Base-by-base conservation (phyloP, 2,888 invertebrate species). In the Tineola bisselliella region DNA sequence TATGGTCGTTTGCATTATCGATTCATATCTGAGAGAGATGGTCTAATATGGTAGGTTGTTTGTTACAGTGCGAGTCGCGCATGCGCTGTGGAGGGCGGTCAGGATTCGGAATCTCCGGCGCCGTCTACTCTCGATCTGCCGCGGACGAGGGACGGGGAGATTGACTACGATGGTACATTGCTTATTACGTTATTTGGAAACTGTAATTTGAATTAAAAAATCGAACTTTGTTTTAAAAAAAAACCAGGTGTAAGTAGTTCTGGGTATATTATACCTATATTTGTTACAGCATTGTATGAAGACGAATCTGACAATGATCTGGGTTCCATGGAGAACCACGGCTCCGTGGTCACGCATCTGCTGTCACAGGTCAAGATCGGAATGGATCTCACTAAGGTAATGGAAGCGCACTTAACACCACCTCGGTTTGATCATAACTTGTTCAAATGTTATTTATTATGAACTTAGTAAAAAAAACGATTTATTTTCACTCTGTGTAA, bases 291-390 rank as follows among this genome's bases (percentile, higher is more conserved):
- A 15, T 81, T 97, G 63, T 97, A 97, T 84, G 97, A 97, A 78
- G 95, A 96, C 72, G 94, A 94, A 67, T 92, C 93, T 65, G 95
- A 95, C 77, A 93, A 93, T 71, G 94, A 95, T 74, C 93, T 97
- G 79, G 95, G 93, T 64, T 93, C 94, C 25, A 94, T 99, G 90
- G 98, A 99, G 82, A 94, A 93, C 72, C 98, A 99, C 80, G 99
- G 99, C 61, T 98, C 97, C 58, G 97, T 99, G 68, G 95, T 99
- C 70, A 94, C 96, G 63, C 99, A 99, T 83, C 90, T 99, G 60
- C 87, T 99, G 67, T 97, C 98, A 0, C 99, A 99, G 87, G 98
- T 99, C 65, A 96, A 97, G 83, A 98, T 99, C 73, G 99, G 99
- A 64, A 99, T 99, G 99, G 99, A 99, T 87, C 91, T 99, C 73